These are phyloP conservation scores for Ormyrus thymus DNA, from an alignment of 2,888 invertebrate genomes.

Conservation along the genomic window DNA sequence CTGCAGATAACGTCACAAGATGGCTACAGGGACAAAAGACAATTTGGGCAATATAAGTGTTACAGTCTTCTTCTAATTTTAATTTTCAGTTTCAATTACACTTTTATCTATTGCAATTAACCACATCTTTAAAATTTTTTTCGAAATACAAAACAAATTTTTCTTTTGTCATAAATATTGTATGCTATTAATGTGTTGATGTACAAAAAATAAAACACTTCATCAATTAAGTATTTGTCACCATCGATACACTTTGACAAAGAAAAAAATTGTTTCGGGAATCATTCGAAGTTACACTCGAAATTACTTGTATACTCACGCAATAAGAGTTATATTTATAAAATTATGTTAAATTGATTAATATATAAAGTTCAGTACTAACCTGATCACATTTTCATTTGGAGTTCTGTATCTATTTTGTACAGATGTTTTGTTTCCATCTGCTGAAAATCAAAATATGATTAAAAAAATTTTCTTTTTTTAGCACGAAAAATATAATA, in stretches of 20 bases:
- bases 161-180: conserved; percentile 39
- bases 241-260: conserved; percentile 14
- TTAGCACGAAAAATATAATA: conserved; percentile 17
- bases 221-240: conserved; percentile 21
- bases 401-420: conserved; percentile 80
- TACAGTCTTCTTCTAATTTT: conserved; percentile 51
- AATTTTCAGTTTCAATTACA: conserved; percentile 5
- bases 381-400: conserved; percentile 85
- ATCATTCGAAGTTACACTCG: background rate
- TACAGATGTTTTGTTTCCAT: conserved; percentile 76
- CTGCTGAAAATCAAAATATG: conserved; percentile 66
- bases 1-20: conserved; percentile 93
- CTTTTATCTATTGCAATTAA: conserved; percentile 16
- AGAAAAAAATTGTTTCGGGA: conserved; percentile 21
- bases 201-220: conserved; percentile 25
- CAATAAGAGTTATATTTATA: conserved; percentile 23
- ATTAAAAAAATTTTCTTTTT: conserved; percentile 18
- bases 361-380: conserved; percentile 61
- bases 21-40: conserved; percentile 82
- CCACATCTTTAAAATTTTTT: background rate
- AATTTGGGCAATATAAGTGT: conserved; percentile 66
- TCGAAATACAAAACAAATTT: conserved; percentile 12
- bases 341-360: background rate
- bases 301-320: conserved; percentile 24
- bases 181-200: conserved; percentile 33